Percentiles rank a stretch among this genome's conserved stretches.
Evolutionary conservation across 2,113 vertebrate genomes (phyloP).

Genomic region (Cathartes aura): DNA sequence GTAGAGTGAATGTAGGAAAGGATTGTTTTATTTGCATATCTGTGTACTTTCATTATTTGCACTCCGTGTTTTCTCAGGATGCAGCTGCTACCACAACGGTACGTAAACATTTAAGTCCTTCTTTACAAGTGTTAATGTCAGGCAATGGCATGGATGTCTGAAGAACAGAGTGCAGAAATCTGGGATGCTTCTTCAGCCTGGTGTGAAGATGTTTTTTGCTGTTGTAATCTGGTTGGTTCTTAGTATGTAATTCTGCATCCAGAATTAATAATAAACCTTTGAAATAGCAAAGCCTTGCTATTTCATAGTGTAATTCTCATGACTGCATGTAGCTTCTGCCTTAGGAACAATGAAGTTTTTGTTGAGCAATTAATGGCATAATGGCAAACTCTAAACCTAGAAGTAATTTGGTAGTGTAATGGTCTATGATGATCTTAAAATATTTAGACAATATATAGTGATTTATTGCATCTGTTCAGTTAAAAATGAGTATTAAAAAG

Average conservation of each 20-base stretch:
- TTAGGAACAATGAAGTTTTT: background rate
- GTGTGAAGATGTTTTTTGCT: background rate
- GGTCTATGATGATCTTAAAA: background rate
- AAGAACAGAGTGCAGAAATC: background rate
- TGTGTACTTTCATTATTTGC: background rate
- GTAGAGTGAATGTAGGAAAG: background rate
- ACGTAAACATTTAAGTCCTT: too few relatives aligned
- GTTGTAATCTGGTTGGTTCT: background rate
- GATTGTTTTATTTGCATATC: background rate
- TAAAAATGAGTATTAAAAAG: background rate
- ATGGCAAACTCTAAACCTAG: background rate
- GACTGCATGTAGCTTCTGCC: background rate
- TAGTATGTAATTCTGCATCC: background rate
- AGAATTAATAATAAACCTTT: background rate
- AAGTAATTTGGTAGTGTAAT: background rate
- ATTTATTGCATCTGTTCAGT: background rate
- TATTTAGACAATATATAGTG: background rate
- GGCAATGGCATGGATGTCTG: background rate
- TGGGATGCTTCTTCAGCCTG: background rate
- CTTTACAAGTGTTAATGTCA: background rate
- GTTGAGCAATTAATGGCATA: background rate
- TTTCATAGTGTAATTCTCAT: background rate
- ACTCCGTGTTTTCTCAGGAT: background rate
- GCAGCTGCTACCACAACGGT: background rate
- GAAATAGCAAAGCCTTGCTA: background rate